Base-by-base conservation (phyloP, 2,888 invertebrate species). In the Tetanocera ferruginea region DNA sequence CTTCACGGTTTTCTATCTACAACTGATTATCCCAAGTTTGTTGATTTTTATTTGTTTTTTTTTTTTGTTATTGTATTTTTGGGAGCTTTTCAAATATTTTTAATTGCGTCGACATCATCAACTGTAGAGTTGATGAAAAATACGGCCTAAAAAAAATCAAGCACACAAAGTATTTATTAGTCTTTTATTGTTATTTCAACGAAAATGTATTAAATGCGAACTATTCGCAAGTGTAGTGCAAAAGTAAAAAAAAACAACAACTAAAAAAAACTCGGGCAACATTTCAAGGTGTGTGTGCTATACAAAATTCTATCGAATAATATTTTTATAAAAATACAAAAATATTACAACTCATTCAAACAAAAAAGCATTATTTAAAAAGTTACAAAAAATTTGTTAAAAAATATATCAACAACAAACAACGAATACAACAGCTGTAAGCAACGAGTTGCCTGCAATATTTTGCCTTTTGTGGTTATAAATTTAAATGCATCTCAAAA, bases 161-260 rank as follows among this genome's bases (percentile, higher is more conserved):
- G 28, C 37, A 66, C 14, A 23, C 81, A 80, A 80, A 79, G 79
- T 73, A 78, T 82, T 83, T 80, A 78, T 82, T 79, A 83, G 83
- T 83, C 79, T 80, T 81, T 83, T 81, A 80, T 79, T 82, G 80
- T 83, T 80, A 81, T 81, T 78, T 73, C 77, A 81, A 81, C 82
- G 81, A 82, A 83, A 83, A 82, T 80, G 80, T 83, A 77, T 81
- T 43, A 55, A 62, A 71, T 49, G 28, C 73, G 64, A 66, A 55
- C 19, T 8, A 67, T 55, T 66, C 66, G 51, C 66, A 55, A 67
- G 55, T 37, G 52, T 34, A 25, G 25, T 23, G 69, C n/a, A 28
- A 19, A 51, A 3, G 34, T 23, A 31, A 14, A 25, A 37, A 49
- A 49, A 62, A 78, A 76, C 23, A 5, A 28, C 64, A 34, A 28